Conservation (phyloP, 2,888 invertebrate genomes). For the Cheilosia pagana region DNA sequence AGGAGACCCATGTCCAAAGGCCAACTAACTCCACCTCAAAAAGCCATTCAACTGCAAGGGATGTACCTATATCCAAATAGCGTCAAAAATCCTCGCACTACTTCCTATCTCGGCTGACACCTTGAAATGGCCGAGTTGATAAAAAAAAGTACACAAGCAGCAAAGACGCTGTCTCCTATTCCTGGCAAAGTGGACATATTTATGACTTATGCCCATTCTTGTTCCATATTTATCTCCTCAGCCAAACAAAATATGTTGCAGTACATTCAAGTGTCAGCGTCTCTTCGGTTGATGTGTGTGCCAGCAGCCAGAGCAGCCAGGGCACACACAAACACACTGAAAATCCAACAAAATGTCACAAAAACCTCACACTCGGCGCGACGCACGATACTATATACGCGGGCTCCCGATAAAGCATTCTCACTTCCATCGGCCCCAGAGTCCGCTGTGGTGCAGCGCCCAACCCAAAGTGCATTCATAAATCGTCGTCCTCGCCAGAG, state of each 20-base stretch:
- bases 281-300: constrained; percentile 36
- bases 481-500: constrained; percentile 60
- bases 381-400: constrained; percentile 23
- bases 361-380: constrained; percentile 38
- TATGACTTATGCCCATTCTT: constrained; percentile 72
- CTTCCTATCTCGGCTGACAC: constrained; percentile 27
- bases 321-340: constrained; percentile 26
- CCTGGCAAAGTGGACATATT: constrained; percentile 65
- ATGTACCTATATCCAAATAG: neutral
- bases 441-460: constrained; percentile 1
- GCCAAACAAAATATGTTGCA: constrained; percentile 48
- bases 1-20: too few species aligned
- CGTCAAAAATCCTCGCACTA: neutral
- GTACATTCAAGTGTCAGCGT: constrained; percentile 69
- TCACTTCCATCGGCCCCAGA: constrained; percentile 45
- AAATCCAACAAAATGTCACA: constrained; percentile 31
- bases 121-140: constrained; percentile 59
- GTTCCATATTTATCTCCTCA: constrained; percentile 70
- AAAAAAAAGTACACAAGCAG: constrained; percentile 46
- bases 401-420: constrained; percentile 68
- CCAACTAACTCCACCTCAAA: too few species aligned
- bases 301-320: constrained; percentile 34
- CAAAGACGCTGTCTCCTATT: constrained; percentile 55
- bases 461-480: constrained; percentile 73
- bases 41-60: neutral